These are phyloP conservation scores for Tuberolachnus salignus DNA, from an alignment of 2,888 invertebrate genomes.

Conservation along the genomic window DNA sequence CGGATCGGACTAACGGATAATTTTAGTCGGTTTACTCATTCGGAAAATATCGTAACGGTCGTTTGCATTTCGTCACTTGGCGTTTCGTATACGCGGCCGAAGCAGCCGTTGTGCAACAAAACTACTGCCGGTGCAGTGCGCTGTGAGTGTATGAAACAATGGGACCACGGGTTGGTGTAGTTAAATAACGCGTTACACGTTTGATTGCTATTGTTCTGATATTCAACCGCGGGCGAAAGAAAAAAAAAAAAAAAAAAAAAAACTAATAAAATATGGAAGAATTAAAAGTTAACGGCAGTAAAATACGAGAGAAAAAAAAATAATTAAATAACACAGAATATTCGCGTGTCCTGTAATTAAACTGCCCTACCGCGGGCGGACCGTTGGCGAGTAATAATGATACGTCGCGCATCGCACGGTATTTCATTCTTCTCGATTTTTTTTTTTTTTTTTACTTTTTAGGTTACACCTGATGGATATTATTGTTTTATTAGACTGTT, in stretches of 20 bases:
- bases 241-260: no score
- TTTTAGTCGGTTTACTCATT: slow-evolving; percentile 2
- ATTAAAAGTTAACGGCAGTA: background rate
- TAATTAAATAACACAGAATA: slow-evolving; percentile 34
- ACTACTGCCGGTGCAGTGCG: background rate
- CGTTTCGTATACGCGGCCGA: no score
- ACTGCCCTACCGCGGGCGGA: background rate
- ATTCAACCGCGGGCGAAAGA: no score
- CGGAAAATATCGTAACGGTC: background rate
- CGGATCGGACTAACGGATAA: background rate
- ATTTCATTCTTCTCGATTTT: slow-evolving; percentile 14
- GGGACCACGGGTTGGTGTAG: background rate
- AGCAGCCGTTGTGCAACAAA: background rate
- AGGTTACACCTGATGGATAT: background rate
- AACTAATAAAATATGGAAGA: background rate
- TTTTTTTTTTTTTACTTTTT: background rate
- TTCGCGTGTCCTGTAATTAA: slow-evolving; percentile 32
- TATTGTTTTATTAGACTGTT: no score
- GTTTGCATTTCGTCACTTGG: slow-evolving; percentile 36
- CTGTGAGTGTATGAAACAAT: slow-evolving; percentile 10
- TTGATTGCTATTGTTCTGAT: slow-evolving; percentile 38
- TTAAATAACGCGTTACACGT: slow-evolving; percentile 49
- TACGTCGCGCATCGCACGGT: slow-evolving; percentile 6
- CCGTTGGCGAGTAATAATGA: no score
- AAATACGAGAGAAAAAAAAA: background rate